These are phyloP conservation scores for Eolophus roseicapilla DNA, from an alignment of 2,113 vertebrate species.

Conservation along the genomic window DNA sequence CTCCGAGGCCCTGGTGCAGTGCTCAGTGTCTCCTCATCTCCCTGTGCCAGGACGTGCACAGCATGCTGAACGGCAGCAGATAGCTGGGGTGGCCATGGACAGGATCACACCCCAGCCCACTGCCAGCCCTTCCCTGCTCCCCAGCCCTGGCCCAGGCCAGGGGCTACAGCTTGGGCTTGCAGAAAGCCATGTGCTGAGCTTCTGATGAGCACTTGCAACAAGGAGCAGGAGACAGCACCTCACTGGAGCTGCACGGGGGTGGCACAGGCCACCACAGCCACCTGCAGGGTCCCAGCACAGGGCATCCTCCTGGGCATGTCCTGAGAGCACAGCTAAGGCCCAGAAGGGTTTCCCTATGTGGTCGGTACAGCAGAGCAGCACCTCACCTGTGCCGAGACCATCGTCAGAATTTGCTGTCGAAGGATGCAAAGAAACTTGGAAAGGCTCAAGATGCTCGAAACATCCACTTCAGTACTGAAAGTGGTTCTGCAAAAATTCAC, in stretches of 20 bases:
- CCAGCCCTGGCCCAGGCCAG: neutral
- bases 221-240: neutral
- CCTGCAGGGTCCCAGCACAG: neutral
- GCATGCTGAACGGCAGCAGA: neutral
- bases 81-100: neutral
- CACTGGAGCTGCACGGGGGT: neutral
- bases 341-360: fast-evolving
- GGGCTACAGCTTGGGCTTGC: neutral
- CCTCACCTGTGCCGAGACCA: neutral
- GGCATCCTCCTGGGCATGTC: neutral
- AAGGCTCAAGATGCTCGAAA: neutral
- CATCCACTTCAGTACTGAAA: neutral
- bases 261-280: neutral
- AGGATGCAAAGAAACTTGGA: neutral
- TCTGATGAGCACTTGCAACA: too few species aligned
- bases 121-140: neutral
- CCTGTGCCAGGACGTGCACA: fast-evolving
- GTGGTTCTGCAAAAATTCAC: neutral
- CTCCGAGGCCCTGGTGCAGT: neutral
- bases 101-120: neutral
- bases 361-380: neutral
- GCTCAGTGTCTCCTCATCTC: fast-evolving
- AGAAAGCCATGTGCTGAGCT: fast-evolving
- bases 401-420: neutral
- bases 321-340: neutral